phyloP scores from a whole-genome alignment of 2,797 vertebrate genomes.

The Enteromius paludinosus region DNA sequence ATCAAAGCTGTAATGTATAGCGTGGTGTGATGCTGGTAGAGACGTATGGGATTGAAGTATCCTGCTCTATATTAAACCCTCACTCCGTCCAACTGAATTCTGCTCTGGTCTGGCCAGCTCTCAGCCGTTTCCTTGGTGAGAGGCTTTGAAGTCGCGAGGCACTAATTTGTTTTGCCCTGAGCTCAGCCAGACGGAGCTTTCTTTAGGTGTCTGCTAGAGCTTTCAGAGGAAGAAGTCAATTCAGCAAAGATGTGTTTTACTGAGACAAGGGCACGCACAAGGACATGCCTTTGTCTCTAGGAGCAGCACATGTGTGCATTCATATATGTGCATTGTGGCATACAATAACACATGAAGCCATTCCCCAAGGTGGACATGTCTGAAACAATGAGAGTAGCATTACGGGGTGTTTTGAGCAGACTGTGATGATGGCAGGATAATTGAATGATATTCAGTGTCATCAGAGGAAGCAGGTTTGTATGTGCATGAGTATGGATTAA shows the following conservation, averaged over 20 bases:
- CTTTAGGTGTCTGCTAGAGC: constrained; percentile 67
- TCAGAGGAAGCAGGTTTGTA: not conserved
- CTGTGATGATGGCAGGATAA: not conserved
- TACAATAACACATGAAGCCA: not conserved
- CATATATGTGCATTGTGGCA: not conserved
- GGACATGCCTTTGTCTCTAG: not conserved
- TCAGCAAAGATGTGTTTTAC: constrained; percentile 47
- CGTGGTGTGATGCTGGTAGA: not conserved
- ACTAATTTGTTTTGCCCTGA: constrained; percentile 71
- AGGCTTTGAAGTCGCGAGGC: constrained; percentile 68
- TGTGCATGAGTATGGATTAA: not conserved
- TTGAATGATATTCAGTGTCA: not conserved
- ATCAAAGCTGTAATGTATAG: not conserved
- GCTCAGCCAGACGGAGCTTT: constrained; percentile 62
- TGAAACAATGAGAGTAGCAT: constrained; percentile 14
- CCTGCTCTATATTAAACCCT: constrained; percentile 21
- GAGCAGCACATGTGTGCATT: constrained; percentile 12
- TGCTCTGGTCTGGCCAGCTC: constrained; percentile 7
- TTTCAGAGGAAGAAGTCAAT: constrained; percentile 49
- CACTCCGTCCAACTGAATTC: constrained; percentile 6
- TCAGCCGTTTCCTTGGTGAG: constrained; percentile 65
- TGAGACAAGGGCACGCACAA: constrained; percentile 24
- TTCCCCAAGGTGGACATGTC: not conserved
- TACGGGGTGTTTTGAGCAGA: constrained; percentile 6
- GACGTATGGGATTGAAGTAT: constrained; percentile 10